phyloP scores from a whole-genome alignment of 2,888 invertebrate species.

The Folsomia manolachei region DNA sequence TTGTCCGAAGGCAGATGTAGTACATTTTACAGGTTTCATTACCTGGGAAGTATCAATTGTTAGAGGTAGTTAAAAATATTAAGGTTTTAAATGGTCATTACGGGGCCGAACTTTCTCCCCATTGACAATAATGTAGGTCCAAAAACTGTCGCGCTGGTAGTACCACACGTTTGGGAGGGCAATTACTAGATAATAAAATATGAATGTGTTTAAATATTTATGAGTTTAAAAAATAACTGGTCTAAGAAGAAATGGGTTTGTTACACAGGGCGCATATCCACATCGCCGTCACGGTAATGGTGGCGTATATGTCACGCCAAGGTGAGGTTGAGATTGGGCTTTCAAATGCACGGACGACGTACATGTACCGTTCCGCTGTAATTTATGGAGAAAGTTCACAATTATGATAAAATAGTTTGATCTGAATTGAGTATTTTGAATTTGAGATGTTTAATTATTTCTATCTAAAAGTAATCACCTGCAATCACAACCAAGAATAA shows the following conservation, averaged over 20 bases:
- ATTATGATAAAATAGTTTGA: too few species aligned
- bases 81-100: too few species aligned
- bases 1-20: conserved; percentile 30
- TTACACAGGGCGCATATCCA: conserved; percentile 15
- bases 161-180: conserved; percentile 32
- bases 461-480: too few species aligned
- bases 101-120: background rate
- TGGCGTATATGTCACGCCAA: conserved; percentile 19
- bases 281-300: background rate
- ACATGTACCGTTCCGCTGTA: conserved; percentile 38
- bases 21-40: conserved; percentile 24
- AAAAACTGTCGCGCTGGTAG: conserved; percentile 29
- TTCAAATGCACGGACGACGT: conserved; percentile 30
- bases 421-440: too few species aligned
- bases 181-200: too few species aligned
- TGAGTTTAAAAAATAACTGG: too few species aligned
- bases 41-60: too few species aligned
- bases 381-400: too few species aligned
- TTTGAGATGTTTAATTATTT: too few species aligned
- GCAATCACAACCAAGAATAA: conserved; percentile 40
- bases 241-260: too few species aligned
- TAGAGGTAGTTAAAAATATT: too few species aligned
- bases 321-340: background rate
- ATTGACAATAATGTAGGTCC: conserved; percentile 17
- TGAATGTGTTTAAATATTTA: too few species aligned